phyloP scores from a whole-genome alignment of 2,113 vertebrate species.

The Trichechus manatus region DNA sequence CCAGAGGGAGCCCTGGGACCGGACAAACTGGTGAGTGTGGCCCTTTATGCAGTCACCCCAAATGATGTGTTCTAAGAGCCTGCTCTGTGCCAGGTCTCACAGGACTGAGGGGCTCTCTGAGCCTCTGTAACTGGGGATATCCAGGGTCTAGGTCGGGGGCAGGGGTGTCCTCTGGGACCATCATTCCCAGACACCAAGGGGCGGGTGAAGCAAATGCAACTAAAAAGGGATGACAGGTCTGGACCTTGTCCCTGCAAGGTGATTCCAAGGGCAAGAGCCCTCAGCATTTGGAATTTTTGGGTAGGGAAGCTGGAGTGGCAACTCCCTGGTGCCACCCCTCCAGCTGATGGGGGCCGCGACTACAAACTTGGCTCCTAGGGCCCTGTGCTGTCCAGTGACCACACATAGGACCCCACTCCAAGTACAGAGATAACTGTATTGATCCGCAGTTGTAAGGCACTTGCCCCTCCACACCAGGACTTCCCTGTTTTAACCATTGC shows the following conservation, averaged over 20 bases:
- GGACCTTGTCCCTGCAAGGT: neutral
- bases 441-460: neutral
- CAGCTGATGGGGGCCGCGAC: neutral
- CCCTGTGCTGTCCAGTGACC: neutral
- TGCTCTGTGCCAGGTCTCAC: too few relatives aligned
- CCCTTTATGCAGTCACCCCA: neutral
- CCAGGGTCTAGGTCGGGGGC: neutral
- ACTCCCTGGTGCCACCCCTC: neutral
- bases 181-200: neutral
- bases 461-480: neutral
- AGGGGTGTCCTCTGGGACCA: neutral
- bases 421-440: conserved; percentile 71
- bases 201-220: neutral
- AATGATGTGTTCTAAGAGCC: neutral
- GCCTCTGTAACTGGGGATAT: neutral
- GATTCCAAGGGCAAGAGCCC: neutral
- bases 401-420: neutral
- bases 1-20: conserved; percentile 64
- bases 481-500: neutral
- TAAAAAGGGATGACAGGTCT: neutral
- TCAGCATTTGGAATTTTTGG: neutral
- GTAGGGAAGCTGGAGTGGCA: neutral
- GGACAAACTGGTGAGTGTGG: neutral
- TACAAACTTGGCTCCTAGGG: neutral
- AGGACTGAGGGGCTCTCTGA: neutral